Evolutionary conservation across 2,113 vertebrate species (phyloP).

Genomic region (Herpailurus yagouaroundi): DNA sequence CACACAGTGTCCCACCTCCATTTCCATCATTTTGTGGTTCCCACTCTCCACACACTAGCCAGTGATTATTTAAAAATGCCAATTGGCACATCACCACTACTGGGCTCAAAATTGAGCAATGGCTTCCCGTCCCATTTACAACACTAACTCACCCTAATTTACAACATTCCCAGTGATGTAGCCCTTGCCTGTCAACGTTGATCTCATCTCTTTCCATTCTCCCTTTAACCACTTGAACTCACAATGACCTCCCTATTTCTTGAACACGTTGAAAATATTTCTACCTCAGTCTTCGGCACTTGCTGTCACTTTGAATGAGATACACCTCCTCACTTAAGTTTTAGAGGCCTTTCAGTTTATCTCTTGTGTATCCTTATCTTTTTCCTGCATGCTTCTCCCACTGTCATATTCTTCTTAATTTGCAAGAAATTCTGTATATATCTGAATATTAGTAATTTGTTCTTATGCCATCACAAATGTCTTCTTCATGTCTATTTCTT

Average conservation of each 20-base stretch:
- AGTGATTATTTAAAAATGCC: neutral
- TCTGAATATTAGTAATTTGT: neutral
- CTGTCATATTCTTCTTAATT: neutral
- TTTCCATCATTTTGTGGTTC: neutral
- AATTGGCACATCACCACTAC: rapidly evolving
- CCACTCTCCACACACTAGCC: neutral
- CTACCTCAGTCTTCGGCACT: neutral
- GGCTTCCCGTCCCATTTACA: neutral
- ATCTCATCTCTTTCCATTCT: neutral
- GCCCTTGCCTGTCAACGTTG: neutral
- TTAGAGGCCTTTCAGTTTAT: neutral
- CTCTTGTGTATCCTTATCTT: neutral
- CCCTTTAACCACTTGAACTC: neutral
- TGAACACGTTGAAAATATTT: neutral
- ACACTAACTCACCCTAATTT: neutral
- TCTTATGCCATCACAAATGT: neutral
- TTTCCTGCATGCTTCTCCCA: neutral
- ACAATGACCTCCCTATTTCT: neutral
- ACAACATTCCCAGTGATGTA: neutral
- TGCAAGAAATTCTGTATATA: neutral
- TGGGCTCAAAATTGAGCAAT: neutral
- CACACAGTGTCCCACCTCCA: neutral
- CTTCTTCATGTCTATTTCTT: neutral
- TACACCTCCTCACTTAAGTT: neutral
- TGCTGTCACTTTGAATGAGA: neutral